Evolutionary conservation across 2,888 invertebrate genomes (phyloP), one percentile per base, ranked within the genome.

Genomic region (Agrotis clavis): DNA sequence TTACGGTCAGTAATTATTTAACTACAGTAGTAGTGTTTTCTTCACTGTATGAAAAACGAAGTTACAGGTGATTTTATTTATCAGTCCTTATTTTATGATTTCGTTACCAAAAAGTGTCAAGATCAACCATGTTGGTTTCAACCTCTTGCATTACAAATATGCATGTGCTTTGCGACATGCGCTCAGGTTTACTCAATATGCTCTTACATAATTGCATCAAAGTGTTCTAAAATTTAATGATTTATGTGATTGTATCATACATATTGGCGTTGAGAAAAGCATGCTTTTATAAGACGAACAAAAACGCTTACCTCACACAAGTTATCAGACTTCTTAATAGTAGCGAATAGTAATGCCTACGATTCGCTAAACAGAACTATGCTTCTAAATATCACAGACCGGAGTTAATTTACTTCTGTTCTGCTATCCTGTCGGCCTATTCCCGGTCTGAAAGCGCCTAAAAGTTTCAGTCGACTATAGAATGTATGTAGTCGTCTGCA

Each of bases 401-500:
- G 2, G 7, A 41, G 56, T 30, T 21, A 6, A 57, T 18, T 2
- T 21, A 54, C 14, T n/a, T 45, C 50, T 35, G 25, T 66, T 25
- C 7, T 18, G 4, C 2, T 18, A 16, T n/a, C 18, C 53, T 60
- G 77, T 77, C 54, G 14, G 77, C 18, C 61, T 61, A 77, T 71
- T 74, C 77, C 74, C 74, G 70, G 54, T 45, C 77, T 30, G 18
- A 19, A 21, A 56, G 14, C 51, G 59, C 14, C 25, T 51, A 51
- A 76, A 30, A 54, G 54, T 45, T 35, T 56, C 65, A 65, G 59
- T 66, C 53, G 76, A 66, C 73, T 72, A 47, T 21, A 45, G 19
- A 53, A 30, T 51, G 79, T 73, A 72, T 65, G 66, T 60, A 50
- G 79, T 74, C 65, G 79, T n/a, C 60, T 70, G 76, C 11, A 50